These are phyloP conservation scores for Ophioninae sp. DNA, from an alignment of 2,888 invertebrate species.

Conservation along the genomic window DNA sequence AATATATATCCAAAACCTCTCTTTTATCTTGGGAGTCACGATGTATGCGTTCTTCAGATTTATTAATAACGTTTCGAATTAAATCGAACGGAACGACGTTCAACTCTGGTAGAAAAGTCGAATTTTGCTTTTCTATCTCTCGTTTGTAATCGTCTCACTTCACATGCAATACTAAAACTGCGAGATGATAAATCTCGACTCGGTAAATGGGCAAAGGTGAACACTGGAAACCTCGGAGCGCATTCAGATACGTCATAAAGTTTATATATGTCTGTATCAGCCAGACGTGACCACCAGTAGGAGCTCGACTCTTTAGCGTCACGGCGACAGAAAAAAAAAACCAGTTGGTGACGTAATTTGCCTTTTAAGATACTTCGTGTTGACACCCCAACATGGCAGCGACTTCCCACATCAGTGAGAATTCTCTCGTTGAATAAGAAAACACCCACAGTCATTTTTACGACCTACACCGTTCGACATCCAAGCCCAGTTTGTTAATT, in stretches of 20 bases:
- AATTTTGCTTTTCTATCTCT: conserved; percentile 9
- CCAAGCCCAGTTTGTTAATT: conserved; percentile 55
- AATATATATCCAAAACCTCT: neutral
- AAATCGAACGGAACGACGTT: neutral
- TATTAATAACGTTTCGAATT: neutral
- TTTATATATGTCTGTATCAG: conserved; percentile 16
- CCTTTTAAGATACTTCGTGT: conserved; percentile 74
- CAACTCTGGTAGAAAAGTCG: conserved; percentile 15
- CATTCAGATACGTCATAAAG: conserved; percentile 13
- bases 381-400: conserved; percentile 74
- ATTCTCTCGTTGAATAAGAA: conserved; percentile 61
- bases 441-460: conserved; percentile 47
- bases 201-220: conserved; percentile 43
- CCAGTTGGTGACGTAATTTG: conserved; percentile 79
- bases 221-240: conserved; percentile 9
- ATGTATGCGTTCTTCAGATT: neutral
- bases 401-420: conserved; percentile 67
- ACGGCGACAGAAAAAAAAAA: conserved; percentile 65
- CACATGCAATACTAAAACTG: conserved; percentile 29
- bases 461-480: conserved; percentile 63
- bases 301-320: conserved; percentile 54
- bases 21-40: neutral
- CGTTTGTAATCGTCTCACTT: conserved; percentile 14
- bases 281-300: conserved; percentile 43
- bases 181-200: conserved; percentile 24